A percentile compares a stretch with the other conserved stretches of the same genome.
phyloP scores from a whole-genome alignment of 2,113 vertebrate genomes.

The Elaphurus davidianus region DNA sequence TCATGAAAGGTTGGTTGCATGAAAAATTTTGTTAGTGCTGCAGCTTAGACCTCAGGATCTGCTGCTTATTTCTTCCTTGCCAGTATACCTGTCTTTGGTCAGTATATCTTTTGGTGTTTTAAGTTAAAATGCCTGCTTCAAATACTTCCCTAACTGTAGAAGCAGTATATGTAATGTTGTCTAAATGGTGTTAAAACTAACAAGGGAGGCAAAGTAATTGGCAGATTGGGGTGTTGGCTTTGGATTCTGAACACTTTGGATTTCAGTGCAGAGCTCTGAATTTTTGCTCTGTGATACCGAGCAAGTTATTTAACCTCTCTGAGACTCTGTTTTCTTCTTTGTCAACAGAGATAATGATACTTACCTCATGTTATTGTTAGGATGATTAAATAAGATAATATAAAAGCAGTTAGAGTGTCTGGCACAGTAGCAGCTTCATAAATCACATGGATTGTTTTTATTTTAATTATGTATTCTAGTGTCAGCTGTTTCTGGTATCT shows the following conservation, averaged over 20 bases:
- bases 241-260: neutral
- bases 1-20: neutral
- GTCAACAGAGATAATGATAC: neutral
- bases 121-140: neutral
- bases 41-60: neutral
- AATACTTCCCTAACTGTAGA: neutral
- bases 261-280: neutral
- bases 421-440: neutral
- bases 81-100: neutral
- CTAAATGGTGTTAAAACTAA: neutral
- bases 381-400: constrained; percentile 29
- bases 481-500: constrained; percentile 29
- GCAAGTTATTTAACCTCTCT: neutral
- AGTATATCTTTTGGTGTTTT: neutral
- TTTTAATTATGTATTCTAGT: neutral
- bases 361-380: neutral
- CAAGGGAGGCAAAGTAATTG: neutral
- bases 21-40: neutral
- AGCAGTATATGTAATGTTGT: neutral
- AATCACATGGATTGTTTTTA: constrained; percentile 2
- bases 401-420: neutral
- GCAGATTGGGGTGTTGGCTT: neutral
- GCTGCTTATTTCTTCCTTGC: neutral
- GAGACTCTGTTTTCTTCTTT: neutral
- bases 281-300: neutral